Evolutionary conservation across 2,113 vertebrate species (phyloP).

Genomic region (Potamarius usumacintae): DNA sequence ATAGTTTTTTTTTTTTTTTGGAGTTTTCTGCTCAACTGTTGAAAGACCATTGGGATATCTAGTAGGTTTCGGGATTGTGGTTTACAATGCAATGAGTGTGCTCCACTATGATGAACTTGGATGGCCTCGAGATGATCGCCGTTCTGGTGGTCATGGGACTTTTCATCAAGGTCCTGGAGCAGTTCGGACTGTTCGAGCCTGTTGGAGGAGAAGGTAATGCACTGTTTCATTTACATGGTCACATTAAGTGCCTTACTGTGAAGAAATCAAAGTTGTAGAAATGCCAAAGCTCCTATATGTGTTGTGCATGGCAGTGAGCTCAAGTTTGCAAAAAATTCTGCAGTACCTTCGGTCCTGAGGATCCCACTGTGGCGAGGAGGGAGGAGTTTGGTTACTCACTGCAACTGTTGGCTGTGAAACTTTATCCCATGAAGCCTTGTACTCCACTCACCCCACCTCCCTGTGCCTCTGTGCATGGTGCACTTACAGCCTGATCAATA

Average conservation of each 20-base stretch:
- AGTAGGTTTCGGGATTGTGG: conserved; percentile 3
- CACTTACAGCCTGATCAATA: conserved; percentile 75
- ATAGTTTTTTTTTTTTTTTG: neutral
- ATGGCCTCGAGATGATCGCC: conserved; percentile 97
- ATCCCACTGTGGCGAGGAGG: conserved; percentile 49
- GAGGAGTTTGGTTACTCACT: conserved; percentile 62
- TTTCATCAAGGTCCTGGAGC: conserved; percentile 95
- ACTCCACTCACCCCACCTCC: conserved; percentile 59
- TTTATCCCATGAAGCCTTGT: conserved; percentile 64
- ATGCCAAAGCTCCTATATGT: neutral
- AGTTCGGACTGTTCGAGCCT: conserved; percentile 92
- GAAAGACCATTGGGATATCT: conserved; percentile 23
- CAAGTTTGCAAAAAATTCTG: no score
- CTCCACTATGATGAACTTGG: conserved; percentile 87
- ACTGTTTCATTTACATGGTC: neutral
- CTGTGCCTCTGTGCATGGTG: conserved; percentile 62
- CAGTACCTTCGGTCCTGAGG: conserved; percentile 25
- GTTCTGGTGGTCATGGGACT: conserved; percentile 93
- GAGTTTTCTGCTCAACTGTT: neutral
- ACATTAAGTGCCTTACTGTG: conserved; percentile 4
- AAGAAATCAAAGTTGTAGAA: conserved; percentile 2
- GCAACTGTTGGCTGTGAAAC: conserved; percentile 67
- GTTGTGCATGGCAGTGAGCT: neutral
- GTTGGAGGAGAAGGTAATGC: conserved; percentile 89
- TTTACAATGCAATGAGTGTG: conserved; percentile 60